phyloP scores from a whole-genome alignment of 1,140 invertebrate genomes.

The Gerris buenoi region DNA sequence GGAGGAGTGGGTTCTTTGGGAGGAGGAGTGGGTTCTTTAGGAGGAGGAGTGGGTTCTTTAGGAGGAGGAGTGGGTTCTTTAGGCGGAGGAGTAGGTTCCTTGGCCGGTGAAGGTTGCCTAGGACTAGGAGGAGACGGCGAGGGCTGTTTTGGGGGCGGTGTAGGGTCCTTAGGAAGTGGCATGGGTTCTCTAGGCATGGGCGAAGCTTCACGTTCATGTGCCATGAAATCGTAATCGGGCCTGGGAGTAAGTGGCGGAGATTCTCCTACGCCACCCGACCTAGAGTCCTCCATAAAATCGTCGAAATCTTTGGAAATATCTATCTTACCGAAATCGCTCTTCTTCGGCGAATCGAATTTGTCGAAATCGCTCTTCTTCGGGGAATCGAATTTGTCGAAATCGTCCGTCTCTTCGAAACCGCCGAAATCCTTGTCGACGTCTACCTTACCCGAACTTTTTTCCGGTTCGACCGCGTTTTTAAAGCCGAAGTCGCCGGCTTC shows the following conservation, averaged over 20 bases:
- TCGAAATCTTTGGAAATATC: neutral
- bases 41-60: neutral
- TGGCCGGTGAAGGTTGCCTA: neutral
- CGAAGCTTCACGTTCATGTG: constrained; percentile 5
- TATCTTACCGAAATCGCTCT: neutral
- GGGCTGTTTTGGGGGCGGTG: neutral
- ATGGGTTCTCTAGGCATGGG: neutral
- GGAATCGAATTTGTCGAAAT: constrained; percentile 9
- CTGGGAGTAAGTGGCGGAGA: neutral
- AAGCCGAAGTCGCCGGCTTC: constrained; percentile 3
- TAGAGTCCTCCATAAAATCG: neutral
- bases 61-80: neutral
- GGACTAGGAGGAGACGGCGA: neutral
- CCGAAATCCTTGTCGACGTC: neutral
- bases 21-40: neutral
- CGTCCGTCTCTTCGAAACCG: neutral
- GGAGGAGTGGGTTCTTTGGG: neutral
- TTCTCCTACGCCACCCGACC: neutral
- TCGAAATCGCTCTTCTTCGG: constrained; percentile 4
- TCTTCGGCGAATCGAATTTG: constrained; percentile 1
- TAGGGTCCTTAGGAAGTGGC: neutral
- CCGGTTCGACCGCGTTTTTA: constrained; percentile 1
- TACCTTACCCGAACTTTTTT: neutral
- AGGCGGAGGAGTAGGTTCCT: neutral
- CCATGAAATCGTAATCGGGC: constrained; percentile 2